Evolutionary conservation across 2,113 vertebrate species (phyloP).

Genomic region (Bos javanicus): DNA sequence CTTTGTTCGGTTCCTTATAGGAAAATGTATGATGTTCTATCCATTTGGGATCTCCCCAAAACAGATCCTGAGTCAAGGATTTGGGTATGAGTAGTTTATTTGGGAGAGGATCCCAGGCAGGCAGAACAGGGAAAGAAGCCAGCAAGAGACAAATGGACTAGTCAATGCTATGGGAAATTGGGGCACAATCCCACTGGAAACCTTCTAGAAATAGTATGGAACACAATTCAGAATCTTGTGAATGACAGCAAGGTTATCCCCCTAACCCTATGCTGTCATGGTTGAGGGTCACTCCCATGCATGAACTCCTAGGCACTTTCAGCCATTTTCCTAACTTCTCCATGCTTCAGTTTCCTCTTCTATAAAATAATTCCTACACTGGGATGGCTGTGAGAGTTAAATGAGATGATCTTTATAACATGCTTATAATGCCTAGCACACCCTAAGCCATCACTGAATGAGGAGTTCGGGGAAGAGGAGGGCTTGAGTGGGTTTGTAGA

Average conservation of each 20-base stretch:
- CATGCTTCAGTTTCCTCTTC: not conserved
- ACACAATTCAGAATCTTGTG: not conserved
- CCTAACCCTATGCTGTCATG: not conserved
- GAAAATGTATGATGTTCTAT: not conserved
- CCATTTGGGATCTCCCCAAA: not conserved
- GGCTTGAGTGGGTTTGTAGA: not conserved
- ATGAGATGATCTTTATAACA: not conserved
- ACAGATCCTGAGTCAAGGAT: not conserved
- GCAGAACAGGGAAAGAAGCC: not conserved
- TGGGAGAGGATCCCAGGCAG: not conserved
- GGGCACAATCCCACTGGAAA: not conserved
- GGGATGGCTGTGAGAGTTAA: not conserved
- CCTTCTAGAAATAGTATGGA: not conserved
- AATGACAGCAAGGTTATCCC: not conserved
- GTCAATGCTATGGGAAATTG: not conserved
- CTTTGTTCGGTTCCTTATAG: not conserved
- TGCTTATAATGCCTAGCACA: not conserved
- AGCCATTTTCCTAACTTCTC: not conserved
- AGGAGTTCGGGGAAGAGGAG: not conserved
- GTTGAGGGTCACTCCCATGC: not conserved
- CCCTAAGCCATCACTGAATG: not conserved
- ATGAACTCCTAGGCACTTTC: not conserved
- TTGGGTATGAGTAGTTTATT: not conserved
- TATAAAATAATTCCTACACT: not conserved
- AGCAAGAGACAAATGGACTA: not conserved